Evolutionary conservation across 2,797 vertebrate species (phyloP), one percentile per base, ranked within the genome.

Genomic region (Arrhamphus sclerolepis): DNA sequence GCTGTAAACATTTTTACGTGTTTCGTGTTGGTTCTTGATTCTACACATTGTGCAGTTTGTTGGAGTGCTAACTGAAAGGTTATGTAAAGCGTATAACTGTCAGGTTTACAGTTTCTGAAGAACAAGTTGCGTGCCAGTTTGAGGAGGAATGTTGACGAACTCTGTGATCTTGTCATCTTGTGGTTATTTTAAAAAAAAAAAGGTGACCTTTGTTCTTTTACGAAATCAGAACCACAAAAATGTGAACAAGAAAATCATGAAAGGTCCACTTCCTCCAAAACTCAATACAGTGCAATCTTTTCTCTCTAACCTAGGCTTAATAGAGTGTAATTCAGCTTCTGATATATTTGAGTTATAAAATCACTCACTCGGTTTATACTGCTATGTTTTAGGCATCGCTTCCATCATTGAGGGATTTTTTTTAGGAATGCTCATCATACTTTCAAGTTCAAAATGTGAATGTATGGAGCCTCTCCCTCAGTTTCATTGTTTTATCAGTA

Each of bases 81-180:
- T 78, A 61, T 29, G 19, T 78, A 80, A 74, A 16, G 20, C 24
- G 39, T 13, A 42, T 34, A 44, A 56, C 53, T 31, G 52, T 31
- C 21, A 34, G 40, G 50, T 26, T 26, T 26, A 26, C 24, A 26
- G 29, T 29, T 13, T 38, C 14, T 38, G 34, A 38, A 38, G 31
- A 38, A 4, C 2, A 13, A 38, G 13, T 38, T 38, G 4, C 34
- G 14, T 13, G 13, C 34, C 13, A 14, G 13, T 13, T 38, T 38
- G 34, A 10, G 34, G 13, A 38, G 34, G 7, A 11, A 14, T 38
- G 14, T 38, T 14, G 13, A 14, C 14, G 34, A 4, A 13, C 14
- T 16, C 3, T 38, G 4, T 38, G 13, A 38, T 38, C 34, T 38
- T 38, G 34, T 14, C 3, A 26, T 26, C 24, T 38, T 38, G 13